Conservation (phyloP, 2,888 invertebrate genomes). For the Ichneumoninae sp. region DNA sequence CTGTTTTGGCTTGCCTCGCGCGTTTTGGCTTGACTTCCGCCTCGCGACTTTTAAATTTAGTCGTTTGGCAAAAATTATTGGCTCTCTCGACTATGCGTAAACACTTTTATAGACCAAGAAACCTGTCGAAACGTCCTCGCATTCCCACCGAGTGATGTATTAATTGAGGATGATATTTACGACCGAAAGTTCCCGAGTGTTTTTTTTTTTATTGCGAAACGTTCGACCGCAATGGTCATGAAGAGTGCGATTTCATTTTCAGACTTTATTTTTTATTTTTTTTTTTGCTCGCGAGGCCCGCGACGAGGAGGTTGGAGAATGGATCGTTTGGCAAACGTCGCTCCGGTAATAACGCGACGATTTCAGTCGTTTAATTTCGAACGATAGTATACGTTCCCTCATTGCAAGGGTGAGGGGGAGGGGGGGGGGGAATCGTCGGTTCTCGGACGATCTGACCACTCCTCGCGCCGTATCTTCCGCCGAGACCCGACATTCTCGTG, state of each 20-base stretch:
- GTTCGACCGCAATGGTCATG: constrained; percentile 2
- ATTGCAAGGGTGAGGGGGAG: constrained; percentile 73
- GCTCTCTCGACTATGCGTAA: not conserved
- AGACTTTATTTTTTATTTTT: no score
- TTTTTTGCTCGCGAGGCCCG: not conserved
- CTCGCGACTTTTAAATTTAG: not conserved
- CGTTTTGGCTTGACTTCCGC: not conserved
- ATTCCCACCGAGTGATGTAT: constrained; percentile 13
- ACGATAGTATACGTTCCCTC: constrained; percentile 64
- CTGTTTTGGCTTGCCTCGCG: not conserved
- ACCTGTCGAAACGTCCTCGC: constrained; percentile 9
- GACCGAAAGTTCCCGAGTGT: not conserved
- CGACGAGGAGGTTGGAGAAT: not conserved
- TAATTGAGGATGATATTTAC: constrained; percentile 14
- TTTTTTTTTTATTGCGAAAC: constrained; percentile 17
- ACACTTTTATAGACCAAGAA: constrained; percentile 16
- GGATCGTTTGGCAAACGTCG: constrained; percentile 40
- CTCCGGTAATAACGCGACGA: constrained; percentile 74
- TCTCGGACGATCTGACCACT: constrained; percentile 27
- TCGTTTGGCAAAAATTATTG: not conserved
- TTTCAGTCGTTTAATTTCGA: constrained; percentile 79
- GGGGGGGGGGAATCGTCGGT: constrained; percentile 59
- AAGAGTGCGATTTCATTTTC: not conserved
- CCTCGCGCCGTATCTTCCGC: constrained; percentile 33
- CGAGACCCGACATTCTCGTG: constrained; percentile 59